Evolutionary conservation across 2,113 vertebrate genomes (phyloP).

Genomic region (Ammodytes marinus): DNA sequence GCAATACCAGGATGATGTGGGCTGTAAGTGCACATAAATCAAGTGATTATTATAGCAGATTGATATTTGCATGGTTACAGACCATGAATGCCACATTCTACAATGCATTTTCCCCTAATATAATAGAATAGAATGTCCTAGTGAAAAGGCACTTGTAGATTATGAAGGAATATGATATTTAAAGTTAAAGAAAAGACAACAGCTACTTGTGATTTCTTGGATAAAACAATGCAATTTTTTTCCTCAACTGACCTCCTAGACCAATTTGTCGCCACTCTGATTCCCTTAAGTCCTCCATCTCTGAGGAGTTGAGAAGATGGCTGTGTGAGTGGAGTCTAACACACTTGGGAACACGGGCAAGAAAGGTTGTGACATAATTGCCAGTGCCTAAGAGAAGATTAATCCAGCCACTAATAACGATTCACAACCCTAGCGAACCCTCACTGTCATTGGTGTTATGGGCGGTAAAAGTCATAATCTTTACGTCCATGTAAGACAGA

Average conservation of each 20-base stretch:
- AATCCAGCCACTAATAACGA: neutral
- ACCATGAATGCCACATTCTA: slow-evolving; percentile 24
- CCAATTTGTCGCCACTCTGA: neutral
- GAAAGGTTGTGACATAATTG: slow-evolving; percentile 14
- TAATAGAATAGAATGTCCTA: neutral
- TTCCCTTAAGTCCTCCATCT: neutral
- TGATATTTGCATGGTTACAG: slow-evolving; percentile 9
- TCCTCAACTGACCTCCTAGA: neutral
- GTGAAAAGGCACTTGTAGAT: slow-evolving; percentile 6
- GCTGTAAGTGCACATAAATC: neutral
- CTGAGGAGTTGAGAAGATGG: slow-evolving; percentile 3
- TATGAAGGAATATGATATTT: slow-evolving; percentile 7
- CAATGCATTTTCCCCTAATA: neutral
- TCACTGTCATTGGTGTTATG: slow-evolving; percentile 15
- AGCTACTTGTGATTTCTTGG: slow-evolving; percentile 23
- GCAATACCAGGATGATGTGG: slow-evolving; percentile 7
- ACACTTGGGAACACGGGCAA: neutral
- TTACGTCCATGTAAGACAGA: slow-evolving; percentile 9
- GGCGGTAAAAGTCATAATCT: slow-evolving; percentile 6
- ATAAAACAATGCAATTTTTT: neutral
- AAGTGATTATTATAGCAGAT: slow-evolving; percentile 5
- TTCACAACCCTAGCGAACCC: slow-evolving; percentile 12
- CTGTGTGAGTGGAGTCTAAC: neutral
- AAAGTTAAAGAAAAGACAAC: slow-evolving; percentile 4
- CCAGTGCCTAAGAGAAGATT: slow-evolving; percentile 17